These are phyloP conservation scores for Percopsis transmontana DNA, from an alignment of 2,113 vertebrate species.

Conservation along the genomic window DNA sequence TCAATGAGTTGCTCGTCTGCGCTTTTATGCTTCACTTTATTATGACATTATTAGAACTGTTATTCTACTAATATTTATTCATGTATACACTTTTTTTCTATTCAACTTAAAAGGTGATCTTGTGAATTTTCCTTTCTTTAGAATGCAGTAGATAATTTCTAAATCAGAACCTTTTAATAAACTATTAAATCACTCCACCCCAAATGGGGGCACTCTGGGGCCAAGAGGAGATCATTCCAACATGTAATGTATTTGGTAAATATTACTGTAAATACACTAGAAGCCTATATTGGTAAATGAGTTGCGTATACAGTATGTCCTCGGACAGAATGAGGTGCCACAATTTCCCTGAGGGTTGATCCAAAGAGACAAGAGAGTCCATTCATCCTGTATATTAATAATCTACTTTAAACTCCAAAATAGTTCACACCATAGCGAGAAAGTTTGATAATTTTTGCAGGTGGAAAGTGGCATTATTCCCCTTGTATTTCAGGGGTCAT, in stretches of 20 bases:
- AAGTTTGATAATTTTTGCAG: neutral
- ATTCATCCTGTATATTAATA: no score
- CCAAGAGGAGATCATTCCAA: slow-evolving; percentile 10
- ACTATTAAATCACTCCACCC: neutral
- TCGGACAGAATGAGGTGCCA: slow-evolving; percentile 1
- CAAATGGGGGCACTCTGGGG: neutral
- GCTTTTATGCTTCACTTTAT: no score
- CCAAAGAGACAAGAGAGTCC: neutral
- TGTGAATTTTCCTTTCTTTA: slow-evolving; percentile 2
- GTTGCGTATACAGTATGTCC: neutral
- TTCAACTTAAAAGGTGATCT: neutral
- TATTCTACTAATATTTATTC: no score
- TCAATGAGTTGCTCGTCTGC: no score
- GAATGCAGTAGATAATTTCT: neutral
- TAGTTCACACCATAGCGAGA: no score
- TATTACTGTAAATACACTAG: slow-evolving; percentile 32
- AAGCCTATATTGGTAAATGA: slow-evolving; percentile 2
- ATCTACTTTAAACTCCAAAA: no score
- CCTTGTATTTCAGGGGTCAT: neutral
- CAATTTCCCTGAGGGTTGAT: neutral
- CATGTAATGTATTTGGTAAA: slow-evolving; percentile 13
- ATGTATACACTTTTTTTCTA: slow-evolving; percentile 19
- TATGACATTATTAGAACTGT: no score
- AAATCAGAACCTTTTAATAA: neutral
- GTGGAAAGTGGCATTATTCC: neutral